phyloP scores from a whole-genome alignment of 2,888 invertebrate genomes.

The Cybosia mesomella region DNA sequence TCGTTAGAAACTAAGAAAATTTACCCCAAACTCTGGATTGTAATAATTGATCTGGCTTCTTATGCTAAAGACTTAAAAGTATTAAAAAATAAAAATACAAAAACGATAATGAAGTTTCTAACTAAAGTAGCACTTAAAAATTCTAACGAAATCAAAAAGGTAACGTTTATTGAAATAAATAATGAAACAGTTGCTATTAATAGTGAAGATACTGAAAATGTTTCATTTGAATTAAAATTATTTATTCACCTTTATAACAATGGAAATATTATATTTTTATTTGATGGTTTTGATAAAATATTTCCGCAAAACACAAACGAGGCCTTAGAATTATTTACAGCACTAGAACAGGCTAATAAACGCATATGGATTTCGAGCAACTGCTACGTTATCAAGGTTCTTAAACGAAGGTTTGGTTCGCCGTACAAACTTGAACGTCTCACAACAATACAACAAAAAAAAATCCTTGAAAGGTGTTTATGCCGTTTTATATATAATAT shows the following conservation, averaged over 20 bases:
- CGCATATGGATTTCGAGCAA: conserved; percentile 59
- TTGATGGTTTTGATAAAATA: conserved; percentile 61
- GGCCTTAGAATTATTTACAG: conserved; percentile 49
- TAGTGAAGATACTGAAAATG: conserved; percentile 23
- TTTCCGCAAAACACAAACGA: conserved; percentile 55
- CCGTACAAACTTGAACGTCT: conserved; percentile 50
- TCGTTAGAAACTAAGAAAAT: conserved; percentile 53
- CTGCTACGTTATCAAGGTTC: conserved; percentile 47
- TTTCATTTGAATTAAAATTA: conserved; percentile 53
- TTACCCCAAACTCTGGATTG: conserved; percentile 54
- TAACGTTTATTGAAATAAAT: conserved; percentile 32
- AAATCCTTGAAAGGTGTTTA: conserved; percentile 52
- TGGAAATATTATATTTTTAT: conserved; percentile 53
- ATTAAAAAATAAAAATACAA: conserved; percentile 44
- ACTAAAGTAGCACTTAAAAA: conserved; percentile 52
- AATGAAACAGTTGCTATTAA: conserved; percentile 35
- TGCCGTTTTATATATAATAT: too few species aligned
- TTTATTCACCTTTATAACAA: conserved; percentile 56
- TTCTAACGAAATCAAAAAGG: conserved; percentile 29
- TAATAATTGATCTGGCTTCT: conserved; percentile 52
- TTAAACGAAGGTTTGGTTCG: conserved; percentile 47
- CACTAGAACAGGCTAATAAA: conserved; percentile 44
- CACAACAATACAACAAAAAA: conserved; percentile 43
- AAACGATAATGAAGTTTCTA: conserved; percentile 46
- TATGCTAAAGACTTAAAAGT: conserved; percentile 46